Conservation (phyloP, 2,888 invertebrate species). For the Polyommatus iphigenia region DNA sequence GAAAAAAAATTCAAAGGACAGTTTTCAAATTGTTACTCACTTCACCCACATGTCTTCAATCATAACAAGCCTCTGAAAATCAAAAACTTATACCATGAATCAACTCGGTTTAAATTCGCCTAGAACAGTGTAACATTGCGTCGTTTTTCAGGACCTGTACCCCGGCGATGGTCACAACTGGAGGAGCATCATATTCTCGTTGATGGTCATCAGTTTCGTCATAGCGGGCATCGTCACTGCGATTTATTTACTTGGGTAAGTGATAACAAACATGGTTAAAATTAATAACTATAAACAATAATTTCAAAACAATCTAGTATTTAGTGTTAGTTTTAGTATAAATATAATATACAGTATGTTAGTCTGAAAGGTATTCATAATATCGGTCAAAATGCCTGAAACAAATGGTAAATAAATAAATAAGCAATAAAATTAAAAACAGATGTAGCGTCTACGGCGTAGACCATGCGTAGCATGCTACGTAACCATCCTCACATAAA, state of each 20-base stretch:
- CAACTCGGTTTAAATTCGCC: not conserved
- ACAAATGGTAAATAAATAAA: not conserved
- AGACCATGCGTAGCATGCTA: not conserved
- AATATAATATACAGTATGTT: too few relatives aligned
- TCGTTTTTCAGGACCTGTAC: conserved; percentile 85
- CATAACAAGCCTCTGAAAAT: too few relatives aligned
- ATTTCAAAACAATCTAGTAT: too few relatives aligned
- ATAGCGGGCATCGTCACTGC: conserved; percentile 93
- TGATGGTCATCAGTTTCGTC: conserved; percentile 92
- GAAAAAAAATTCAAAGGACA: too few relatives aligned
- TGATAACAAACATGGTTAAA: conserved; percentile 34
- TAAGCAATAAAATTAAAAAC: not conserved
- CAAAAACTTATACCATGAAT: too few relatives aligned
- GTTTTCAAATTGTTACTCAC: not conserved
- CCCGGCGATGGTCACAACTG: conserved; percentile 92
- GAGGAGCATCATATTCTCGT: conserved; percentile 92
- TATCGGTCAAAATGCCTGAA: not conserved
- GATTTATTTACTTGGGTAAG: conserved; percentile 91
- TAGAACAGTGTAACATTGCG: not conserved
- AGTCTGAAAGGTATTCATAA: too few relatives aligned
- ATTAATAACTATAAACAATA: too few relatives aligned
- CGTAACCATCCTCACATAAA: too few relatives aligned
- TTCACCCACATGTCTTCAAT: not conserved
- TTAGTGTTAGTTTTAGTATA: too few relatives aligned
- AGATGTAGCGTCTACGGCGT: not conserved